Conservation (phyloP, 2,888 invertebrate genomes). For the Pantelozetes paolii region DNA sequence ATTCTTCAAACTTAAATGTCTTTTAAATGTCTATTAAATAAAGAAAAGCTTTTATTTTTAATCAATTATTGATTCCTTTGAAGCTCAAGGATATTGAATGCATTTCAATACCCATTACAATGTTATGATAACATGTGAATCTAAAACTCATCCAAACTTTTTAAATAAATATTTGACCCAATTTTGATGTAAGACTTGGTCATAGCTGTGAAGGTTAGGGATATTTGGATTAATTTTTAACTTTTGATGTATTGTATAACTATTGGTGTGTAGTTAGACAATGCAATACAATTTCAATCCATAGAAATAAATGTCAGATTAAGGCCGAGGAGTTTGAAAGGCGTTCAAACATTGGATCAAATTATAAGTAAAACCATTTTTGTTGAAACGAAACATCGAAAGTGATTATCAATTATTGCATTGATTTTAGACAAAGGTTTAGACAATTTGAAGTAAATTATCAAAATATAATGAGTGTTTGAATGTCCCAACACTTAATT, state of each 20-base stretch:
- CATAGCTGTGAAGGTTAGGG: conserved; percentile 17
- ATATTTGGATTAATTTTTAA: conserved; percentile 18
- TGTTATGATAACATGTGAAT: no score
- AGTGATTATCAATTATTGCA: no score
- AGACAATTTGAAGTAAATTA: no score
- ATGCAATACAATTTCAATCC: background rate
- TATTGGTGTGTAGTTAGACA: background rate
- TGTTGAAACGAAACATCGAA: no score
- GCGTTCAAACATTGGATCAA: no score
- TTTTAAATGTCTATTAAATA: background rate
- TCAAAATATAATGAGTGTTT: no score
- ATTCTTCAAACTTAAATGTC: background rate
- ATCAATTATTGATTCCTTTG: background rate
- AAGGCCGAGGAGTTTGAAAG: no score
- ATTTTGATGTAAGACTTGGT: background rate
- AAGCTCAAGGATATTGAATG: background rate
- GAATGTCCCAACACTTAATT: no score
- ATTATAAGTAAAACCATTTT: no score
- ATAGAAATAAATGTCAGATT: no score
- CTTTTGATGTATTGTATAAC: background rate
- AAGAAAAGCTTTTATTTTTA: background rate
- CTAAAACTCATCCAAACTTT: conserved; percentile 11
- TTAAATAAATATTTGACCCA: background rate
- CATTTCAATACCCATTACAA: background rate
- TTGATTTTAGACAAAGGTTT: no score